Percentiles rank a stretch among this genome's conserved stretches.
Evolutionary conservation across 35 echinoderm and acorn worm genomes (phyloP).

Genomic region (Heliocidaris erythrogramma): DNA sequence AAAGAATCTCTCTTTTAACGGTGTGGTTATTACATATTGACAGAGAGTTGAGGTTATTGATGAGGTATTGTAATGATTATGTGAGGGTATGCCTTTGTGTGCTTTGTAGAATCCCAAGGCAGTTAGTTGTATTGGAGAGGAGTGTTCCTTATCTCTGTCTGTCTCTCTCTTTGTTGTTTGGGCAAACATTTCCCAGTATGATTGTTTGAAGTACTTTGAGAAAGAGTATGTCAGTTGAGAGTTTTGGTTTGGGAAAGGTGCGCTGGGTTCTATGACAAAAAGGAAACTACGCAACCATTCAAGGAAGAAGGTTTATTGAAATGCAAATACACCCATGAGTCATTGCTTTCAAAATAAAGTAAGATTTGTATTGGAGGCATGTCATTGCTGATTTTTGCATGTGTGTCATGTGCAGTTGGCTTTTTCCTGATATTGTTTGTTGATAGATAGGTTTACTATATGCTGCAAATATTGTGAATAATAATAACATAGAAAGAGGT

Average conservation of each 20-base stretch:
- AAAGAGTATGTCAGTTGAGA: neutral
- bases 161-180: neutral
- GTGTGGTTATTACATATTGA: conserved; percentile 13
- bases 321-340: neutral
- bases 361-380: neutral
- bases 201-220: neutral
- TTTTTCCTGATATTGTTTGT: neutral
- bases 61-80: conserved; percentile 12
- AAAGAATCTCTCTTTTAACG: neutral
- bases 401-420: neutral
- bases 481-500: neutral
- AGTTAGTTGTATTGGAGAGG: neutral
- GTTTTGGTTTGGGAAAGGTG: conserved; percentile 1
- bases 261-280: neutral
- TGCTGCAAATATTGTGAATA: neutral
- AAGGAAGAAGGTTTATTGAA: neutral
- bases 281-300: conserved; percentile 1
- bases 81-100: neutral
- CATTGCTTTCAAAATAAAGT: neutral
- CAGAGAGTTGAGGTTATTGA: neutral
- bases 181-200: conserved; percentile 10
- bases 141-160: neutral
- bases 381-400: neutral
- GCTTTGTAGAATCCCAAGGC: neutral
- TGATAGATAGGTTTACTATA: neutral